Evolutionary conservation across 2,888 invertebrate genomes (phyloP).

Genomic region (Margaritifera margaritifera): DNA sequence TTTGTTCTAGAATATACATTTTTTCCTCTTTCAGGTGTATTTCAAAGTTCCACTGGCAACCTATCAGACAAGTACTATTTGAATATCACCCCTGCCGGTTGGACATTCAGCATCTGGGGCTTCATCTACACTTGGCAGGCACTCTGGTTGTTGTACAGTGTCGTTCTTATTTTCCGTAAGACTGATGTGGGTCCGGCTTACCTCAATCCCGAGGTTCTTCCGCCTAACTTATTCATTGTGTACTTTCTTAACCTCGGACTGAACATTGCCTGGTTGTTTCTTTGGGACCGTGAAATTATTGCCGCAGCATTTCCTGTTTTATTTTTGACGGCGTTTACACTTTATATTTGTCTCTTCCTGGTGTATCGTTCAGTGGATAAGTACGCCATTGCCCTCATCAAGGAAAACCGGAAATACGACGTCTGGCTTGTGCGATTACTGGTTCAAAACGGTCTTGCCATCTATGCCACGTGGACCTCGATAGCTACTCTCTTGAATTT

Average conservation of each 20-base stretch:
- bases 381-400: conserved; percentile 38
- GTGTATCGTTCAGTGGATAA: conserved; percentile 51
- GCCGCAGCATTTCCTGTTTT: conserved; percentile 45
- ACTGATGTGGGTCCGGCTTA: conserved; percentile 54
- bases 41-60: conserved; percentile 47
- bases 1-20: not conserved
- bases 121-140: conserved; percentile 66
- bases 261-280: conserved; percentile 62
- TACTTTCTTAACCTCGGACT: conserved; percentile 50
- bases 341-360: conserved; percentile 56
- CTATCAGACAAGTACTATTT: conserved; percentile 56
- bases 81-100: conserved; percentile 64
- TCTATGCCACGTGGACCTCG: conserved; percentile 66
- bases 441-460: conserved; percentile 67
- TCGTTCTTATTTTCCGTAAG: conserved; percentile 55
- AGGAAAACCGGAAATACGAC: conserved; percentile 46
- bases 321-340: conserved; percentile 39
- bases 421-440: conserved; percentile 64
- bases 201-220: conserved; percentile 50
- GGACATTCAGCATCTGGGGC: conserved; percentile 66
- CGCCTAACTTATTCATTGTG: conserved; percentile 49
- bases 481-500: conserved; percentile 66
- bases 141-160: conserved; percentile 57
- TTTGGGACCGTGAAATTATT: conserved; percentile 62
- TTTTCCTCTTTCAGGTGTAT: conserved; percentile 47